Conservation (phyloP, 1,140 invertebrate genomes). For the Asbolus verrucosus region DNA sequence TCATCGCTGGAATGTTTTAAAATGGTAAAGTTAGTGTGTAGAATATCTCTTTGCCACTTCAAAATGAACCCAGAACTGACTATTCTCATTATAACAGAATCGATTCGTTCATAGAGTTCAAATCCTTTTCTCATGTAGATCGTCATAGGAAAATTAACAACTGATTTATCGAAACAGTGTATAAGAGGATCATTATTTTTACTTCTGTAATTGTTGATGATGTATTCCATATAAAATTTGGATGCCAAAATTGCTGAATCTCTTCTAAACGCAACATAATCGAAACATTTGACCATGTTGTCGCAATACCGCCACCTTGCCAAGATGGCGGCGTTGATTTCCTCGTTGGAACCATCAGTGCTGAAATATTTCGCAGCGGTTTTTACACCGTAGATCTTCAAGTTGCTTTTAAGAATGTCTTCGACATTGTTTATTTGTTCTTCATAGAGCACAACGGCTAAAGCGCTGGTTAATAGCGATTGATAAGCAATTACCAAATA, state of each 20-base stretch:
- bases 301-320: slow-evolving; percentile 35
- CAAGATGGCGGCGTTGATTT: slow-evolving; percentile 2
- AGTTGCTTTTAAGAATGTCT: slow-evolving; percentile 37
- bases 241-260: slow-evolving; percentile 40
- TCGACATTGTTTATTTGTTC: slow-evolving; percentile 45
- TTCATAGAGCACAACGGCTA: slow-evolving; percentile 45
- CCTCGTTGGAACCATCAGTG: background rate
- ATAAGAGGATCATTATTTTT: slow-evolving; percentile 38
- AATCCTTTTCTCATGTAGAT: slow-evolving; percentile 55
- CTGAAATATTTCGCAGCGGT: background rate
- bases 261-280: slow-evolving; percentile 30
- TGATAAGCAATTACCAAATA: slow-evolving; percentile 43
- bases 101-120: slow-evolving; percentile 46
- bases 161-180: slow-evolving; percentile 48
- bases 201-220: slow-evolving; percentile 41
- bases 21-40: background rate
- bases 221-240: slow-evolving; percentile 45
- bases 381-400: background rate
- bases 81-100: slow-evolving; percentile 45
- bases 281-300: slow-evolving; percentile 43
- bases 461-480: slow-evolving; percentile 45
- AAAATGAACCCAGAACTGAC: slow-evolving; percentile 41
- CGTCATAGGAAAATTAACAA: slow-evolving; percentile 47
- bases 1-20: background rate
- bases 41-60: slow-evolving; percentile 49